phyloP scores from a whole-genome alignment of 1,140 invertebrate genomes.

The Anastrepha ludens region DNA sequence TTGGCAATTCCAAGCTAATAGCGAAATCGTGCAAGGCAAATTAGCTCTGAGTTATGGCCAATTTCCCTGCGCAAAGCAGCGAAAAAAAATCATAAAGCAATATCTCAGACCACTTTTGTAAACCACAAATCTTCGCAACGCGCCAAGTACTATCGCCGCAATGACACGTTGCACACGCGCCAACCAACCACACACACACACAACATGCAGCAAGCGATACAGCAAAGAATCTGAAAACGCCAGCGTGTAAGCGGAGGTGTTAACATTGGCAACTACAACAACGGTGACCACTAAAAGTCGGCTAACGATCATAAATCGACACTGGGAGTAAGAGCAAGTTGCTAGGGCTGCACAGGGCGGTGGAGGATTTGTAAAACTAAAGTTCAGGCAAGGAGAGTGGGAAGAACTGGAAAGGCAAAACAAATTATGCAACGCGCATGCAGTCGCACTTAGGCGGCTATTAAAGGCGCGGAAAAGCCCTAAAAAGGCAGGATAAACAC shows the following conservation, averaged over 20 bases:
- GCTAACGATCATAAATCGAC: constrained; percentile 52
- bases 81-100: not conserved
- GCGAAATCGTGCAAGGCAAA: constrained; percentile 28
- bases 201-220: not conserved
- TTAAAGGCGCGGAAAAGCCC: constrained; percentile 30
- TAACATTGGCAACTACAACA: constrained; percentile 46
- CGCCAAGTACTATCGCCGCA: constrained; percentile 18
- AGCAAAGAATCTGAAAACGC: not conserved
- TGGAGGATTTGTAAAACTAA: not conserved
- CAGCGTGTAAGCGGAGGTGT: constrained; percentile 42
- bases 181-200: not conserved
- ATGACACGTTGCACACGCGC: constrained; percentile 48
- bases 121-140: constrained; percentile 40
- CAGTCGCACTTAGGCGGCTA: not conserved
- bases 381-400: not conserved
- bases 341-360: not conserved
- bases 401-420: not conserved
- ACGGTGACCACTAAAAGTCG: constrained; percentile 30
- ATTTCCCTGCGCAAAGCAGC: not conserved
- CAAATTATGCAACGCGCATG: not conserved
- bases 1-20: constrained; percentile 9
- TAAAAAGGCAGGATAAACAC: constrained; percentile 2
- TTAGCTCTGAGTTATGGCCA: constrained; percentile 25
- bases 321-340: not conserved
- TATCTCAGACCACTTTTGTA: not conserved